phyloP scores from a whole-genome alignment of 2,113 vertebrate genomes.

The Psittacus erithacus region DNA sequence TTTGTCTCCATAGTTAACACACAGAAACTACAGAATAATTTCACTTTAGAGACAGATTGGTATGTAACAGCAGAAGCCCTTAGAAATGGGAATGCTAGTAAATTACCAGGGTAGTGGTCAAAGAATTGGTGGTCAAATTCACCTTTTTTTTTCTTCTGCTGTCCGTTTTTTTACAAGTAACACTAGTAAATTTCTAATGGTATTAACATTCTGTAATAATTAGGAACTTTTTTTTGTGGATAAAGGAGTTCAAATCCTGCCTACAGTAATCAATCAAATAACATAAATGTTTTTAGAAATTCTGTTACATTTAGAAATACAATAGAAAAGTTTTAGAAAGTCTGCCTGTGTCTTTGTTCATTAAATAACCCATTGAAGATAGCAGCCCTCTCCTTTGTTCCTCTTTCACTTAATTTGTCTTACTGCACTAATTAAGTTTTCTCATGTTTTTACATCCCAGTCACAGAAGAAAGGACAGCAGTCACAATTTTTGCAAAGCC shows the following conservation, averaged over 20 bases:
- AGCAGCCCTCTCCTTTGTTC: neutral
- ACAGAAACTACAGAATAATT: neutral
- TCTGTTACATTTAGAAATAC: neutral
- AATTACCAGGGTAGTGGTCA: neutral
- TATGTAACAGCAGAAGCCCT: neutral
- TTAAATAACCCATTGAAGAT: neutral
- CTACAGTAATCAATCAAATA: neutral
- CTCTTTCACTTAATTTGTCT: neutral
- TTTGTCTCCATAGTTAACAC: neutral
- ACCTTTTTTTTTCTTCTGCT: neutral
- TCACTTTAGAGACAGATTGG: neutral
- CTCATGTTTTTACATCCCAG: conserved; percentile 71
- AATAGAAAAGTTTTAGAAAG: neutral
- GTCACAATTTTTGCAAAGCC: conserved; percentile 90
- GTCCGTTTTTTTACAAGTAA: neutral
- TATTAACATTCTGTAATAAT: neutral
- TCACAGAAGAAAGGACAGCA: conserved; percentile 91
- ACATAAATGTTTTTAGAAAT: neutral
- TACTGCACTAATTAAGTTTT: conserved; percentile 16
- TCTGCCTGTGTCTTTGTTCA: neutral
- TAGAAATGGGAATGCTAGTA: neutral
- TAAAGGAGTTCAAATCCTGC: neutral
- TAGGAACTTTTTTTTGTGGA: neutral
- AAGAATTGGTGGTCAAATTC: neutral
- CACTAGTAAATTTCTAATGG: neutral